Evolutionary conservation across 37 sponge, comb jelly and placozoan genomes (phyloP).

Genomic region (Dysidea cf. avara): DNA sequence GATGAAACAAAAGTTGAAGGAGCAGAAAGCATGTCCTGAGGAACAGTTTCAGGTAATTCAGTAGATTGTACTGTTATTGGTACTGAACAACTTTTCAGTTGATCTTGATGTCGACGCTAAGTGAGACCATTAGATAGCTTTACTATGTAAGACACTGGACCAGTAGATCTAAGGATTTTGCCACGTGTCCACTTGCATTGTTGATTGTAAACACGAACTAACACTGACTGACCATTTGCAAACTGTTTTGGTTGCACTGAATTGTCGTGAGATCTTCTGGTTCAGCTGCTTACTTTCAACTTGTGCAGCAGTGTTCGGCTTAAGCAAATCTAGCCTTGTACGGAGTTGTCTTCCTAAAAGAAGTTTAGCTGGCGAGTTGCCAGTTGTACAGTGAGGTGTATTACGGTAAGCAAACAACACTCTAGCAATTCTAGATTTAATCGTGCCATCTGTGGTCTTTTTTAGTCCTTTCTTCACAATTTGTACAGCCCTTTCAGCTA

Average conservation of each 20-base stretch:
- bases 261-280: neutral
- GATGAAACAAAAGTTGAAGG: too few relatives aligned
- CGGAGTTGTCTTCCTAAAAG: neutral
- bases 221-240: neutral
- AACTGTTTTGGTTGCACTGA: too few relatives aligned
- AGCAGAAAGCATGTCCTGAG: too few relatives aligned
- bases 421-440: neutral
- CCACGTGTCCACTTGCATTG: neutral
- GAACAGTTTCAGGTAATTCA: too few relatives aligned
- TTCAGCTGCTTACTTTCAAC: neutral
- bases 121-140: neutral
- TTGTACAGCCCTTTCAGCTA: slow-evolving; percentile 15
- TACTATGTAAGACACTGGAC: neutral
- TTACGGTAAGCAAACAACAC: neutral
- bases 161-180: neutral
- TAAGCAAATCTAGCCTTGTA: slow-evolving; percentile 1
- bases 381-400: neutral
- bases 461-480: slow-evolving; percentile 21
- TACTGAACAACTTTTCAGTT: neutral
- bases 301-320: neutral
- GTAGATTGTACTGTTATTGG: too few relatives aligned
- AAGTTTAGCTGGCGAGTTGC: neutral
- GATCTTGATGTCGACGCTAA: neutral
- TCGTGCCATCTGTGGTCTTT: neutral
- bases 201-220: neutral